Conservation (phyloP, 2,113 vertebrate species). For the Brachionichthys hirsutus region DNA sequence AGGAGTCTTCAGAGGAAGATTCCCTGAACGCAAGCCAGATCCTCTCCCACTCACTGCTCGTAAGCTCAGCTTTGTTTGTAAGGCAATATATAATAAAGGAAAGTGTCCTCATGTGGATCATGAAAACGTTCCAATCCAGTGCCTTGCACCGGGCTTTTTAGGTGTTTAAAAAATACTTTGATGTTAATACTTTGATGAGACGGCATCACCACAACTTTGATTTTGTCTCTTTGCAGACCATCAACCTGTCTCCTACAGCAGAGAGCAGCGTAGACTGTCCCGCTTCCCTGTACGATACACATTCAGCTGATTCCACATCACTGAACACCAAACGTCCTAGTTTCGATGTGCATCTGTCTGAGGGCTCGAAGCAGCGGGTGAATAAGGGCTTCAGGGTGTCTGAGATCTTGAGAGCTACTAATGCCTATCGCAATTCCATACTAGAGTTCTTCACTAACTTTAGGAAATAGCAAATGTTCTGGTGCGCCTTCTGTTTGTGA, state of each 20-base stretch:
- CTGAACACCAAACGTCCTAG: slow-evolving; percentile 81
- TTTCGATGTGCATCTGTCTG: slow-evolving; percentile 83
- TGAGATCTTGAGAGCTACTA: slow-evolving; percentile 73
- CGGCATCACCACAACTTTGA: slow-evolving; percentile 8
- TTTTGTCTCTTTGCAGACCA: slow-evolving; percentile 79
- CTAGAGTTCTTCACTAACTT: slow-evolving; percentile 75
- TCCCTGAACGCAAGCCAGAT: slow-evolving; percentile 88
- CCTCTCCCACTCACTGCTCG: slow-evolving; percentile 85
- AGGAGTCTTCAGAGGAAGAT: slow-evolving; percentile 94
- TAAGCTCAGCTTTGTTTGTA: slow-evolving; percentile 72
- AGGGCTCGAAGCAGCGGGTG: slow-evolving; percentile 88
- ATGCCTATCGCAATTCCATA: slow-evolving; percentile 65
- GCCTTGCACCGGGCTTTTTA: neutral
- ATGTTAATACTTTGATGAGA: too few species aligned
- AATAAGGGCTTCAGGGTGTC: slow-evolving; percentile 90
- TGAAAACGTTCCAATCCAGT: slow-evolving; percentile 1
- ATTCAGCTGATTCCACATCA: slow-evolving; percentile 78
- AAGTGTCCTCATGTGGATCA: too few species aligned
- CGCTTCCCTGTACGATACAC: slow-evolving; percentile 77
- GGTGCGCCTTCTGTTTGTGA: slow-evolving; percentile 12
- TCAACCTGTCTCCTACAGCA: slow-evolving; percentile 87
- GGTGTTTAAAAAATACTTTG: too few species aligned
- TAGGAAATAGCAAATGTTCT: slow-evolving; percentile 65
- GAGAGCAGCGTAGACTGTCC: slow-evolving; percentile 83
- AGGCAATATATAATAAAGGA: too few species aligned